These are phyloP conservation scores for Ophiodon elongatus DNA, from an alignment of 2,113 vertebrate genomes.

Conservation along the genomic window DNA sequence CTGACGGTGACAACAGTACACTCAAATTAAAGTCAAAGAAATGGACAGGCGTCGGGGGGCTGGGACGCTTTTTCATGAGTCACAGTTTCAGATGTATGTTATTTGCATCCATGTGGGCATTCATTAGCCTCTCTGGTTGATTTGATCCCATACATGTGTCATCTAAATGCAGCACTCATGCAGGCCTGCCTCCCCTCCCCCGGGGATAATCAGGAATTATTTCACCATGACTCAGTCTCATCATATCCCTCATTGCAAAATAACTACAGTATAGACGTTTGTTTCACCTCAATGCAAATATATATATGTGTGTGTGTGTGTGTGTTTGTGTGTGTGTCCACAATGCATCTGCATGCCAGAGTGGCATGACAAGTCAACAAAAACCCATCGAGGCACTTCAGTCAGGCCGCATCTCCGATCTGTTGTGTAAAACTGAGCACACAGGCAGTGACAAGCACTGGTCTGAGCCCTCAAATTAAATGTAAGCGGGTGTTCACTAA, in stretches of 20 bases:
- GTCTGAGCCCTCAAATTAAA: conserved; percentile 69
- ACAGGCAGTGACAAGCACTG: conserved; percentile 70
- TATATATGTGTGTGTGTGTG: too few species aligned
- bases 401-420: conserved; percentile 67
- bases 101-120: conserved; percentile 46
- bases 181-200: conserved; percentile 6
- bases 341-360: conserved; percentile 42
- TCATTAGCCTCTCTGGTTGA: conserved; percentile 53
- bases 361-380: conserved; percentile 29
- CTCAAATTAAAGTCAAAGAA: conserved; percentile 35
- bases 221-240: conserved; percentile 55
- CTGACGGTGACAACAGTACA: conserved; percentile 55
- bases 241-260: conserved; percentile 37
- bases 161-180: conserved; percentile 40
- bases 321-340: too few species aligned
- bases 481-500: conserved; percentile 58
- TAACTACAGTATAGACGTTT: conserved; percentile 42
- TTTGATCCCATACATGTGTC: conserved; percentile 54
- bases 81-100: conserved; percentile 27
- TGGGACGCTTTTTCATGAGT: neutral
- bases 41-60: conserved; percentile 20
- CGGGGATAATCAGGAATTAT: conserved; percentile 54
- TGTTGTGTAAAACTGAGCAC: conserved; percentile 52
- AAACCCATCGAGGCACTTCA: conserved; percentile 50
- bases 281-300: conserved; percentile 34